Conservation (phyloP, 2,797 vertebrate genomes). For the Bufotes viridis region DNA sequence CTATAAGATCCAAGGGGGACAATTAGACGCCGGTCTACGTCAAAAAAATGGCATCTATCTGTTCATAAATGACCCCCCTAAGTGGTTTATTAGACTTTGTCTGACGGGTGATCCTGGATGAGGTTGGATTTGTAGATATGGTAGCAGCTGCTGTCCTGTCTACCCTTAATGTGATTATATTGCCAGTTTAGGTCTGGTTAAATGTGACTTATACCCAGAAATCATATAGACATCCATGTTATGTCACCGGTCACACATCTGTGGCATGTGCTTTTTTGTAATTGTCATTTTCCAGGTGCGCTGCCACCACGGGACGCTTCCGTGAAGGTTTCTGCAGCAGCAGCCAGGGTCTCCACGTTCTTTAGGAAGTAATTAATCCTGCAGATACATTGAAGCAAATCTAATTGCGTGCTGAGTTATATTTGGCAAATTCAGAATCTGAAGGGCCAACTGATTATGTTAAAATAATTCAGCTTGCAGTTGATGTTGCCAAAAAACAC, state of each 20-base stretch:
- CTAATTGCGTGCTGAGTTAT: neutral
- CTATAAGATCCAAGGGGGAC: neutral
- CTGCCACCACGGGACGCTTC: neutral
- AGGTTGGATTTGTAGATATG: neutral
- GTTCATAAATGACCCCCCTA: too few relatives aligned
- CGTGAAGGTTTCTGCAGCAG: neutral
- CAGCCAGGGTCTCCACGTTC: neutral
- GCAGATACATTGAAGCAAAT: neutral
- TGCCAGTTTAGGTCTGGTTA: constrained; percentile 1
- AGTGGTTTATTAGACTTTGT: neutral
- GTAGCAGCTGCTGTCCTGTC: constrained; percentile 1
- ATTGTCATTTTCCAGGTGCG: neutral
- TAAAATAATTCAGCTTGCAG: neutral
- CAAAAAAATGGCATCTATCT: too few relatives aligned
- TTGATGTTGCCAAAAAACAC: neutral
- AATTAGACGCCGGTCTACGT: too few relatives aligned
- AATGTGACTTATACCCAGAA: constrained; percentile 4
- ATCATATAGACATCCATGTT: neutral
- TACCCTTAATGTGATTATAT: neutral
- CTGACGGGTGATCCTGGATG: neutral
- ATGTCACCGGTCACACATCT: neutral
- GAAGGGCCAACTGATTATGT: neutral
- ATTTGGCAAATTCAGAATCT: neutral
- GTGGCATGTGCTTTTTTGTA: neutral
- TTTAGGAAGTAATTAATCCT: neutral